A percentile compares a stretch with the other conserved stretches of the same genome.
Conservation (phyloP, 2,888 invertebrate species). For the Sceliomorpha sp. region DNA sequence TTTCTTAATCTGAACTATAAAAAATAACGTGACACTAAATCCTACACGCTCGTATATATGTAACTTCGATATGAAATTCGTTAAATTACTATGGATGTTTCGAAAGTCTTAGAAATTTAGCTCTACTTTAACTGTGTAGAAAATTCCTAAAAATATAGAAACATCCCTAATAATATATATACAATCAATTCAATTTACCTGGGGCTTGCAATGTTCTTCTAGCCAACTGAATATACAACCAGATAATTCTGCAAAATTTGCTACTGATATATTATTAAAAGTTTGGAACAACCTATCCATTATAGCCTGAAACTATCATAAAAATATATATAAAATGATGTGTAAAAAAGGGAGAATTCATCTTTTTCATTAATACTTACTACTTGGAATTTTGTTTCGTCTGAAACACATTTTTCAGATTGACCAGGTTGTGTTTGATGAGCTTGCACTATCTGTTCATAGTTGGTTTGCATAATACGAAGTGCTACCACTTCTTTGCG, state of each 20-base stretch:
- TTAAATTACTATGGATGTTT: too few species aligned
- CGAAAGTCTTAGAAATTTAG: too few species aligned
- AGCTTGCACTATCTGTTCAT: conserved; percentile 97
- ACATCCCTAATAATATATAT: too few species aligned
- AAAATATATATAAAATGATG: conserved; percentile 4
- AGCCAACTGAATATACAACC: conserved; percentile 98
- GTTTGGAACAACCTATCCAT: conserved; percentile 96
- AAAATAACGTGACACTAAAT: too few species aligned
- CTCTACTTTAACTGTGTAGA: too few species aligned
- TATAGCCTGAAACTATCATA: conserved; percentile 92
- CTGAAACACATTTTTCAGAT: conserved; percentile 93
- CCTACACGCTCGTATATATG: too few species aligned
- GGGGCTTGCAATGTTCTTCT: conserved; percentile 98
- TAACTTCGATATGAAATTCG: too few species aligned
- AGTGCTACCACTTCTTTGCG: conserved; percentile 96
- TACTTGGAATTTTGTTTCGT: conserved; percentile 98
- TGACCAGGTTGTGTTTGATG: conserved; percentile 95
- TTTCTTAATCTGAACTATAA: too few species aligned
- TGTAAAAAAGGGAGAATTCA: neutral
- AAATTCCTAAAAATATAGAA: too few species aligned
- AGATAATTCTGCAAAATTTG: conserved; percentile 95
- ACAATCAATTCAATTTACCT: too few species aligned
- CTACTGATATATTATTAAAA: conserved; percentile 93
- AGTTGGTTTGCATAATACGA: conserved; percentile 93
- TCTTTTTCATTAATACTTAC: conserved; percentile 82